A percentile compares a stretch with the other conserved stretches of the same genome.
phyloP scores from a whole-genome alignment of 2,113 vertebrate species.

The Ramphastos sulfuratus region DNA sequence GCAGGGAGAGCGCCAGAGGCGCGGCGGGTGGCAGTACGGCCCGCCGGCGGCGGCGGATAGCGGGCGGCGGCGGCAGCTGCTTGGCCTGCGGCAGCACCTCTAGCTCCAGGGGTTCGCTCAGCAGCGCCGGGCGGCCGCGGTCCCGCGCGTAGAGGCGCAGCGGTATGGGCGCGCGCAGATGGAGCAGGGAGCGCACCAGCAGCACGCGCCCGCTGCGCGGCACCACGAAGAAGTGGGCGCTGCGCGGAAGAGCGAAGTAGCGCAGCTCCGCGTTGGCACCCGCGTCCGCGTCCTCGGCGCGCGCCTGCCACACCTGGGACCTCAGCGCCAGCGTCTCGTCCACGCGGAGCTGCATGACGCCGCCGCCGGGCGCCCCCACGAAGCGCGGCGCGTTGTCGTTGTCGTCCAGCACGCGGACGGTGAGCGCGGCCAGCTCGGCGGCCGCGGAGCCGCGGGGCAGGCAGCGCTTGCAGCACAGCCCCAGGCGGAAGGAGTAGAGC shows the following conservation, averaged over 20 bases:
- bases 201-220: slow-evolving; percentile 87
- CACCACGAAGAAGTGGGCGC: slow-evolving; percentile 85
- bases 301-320: slow-evolving; percentile 78
- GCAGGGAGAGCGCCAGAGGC: slow-evolving; percentile 77
- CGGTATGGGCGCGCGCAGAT: slow-evolving; percentile 75
- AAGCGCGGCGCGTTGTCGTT: slow-evolving; percentile 88
- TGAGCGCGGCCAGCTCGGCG: slow-evolving; percentile 77
- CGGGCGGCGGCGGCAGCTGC: slow-evolving; percentile 48
- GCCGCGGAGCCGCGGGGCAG: slow-evolving; percentile 9
- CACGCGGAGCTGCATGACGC: slow-evolving; percentile 73
- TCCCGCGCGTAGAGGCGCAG: slow-evolving; percentile 84
- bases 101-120: slow-evolving; percentile 76
- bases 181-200: slow-evolving; percentile 86
- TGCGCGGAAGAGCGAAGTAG: slow-evolving; percentile 81
- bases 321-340: slow-evolving; percentile 84
- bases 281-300: slow-evolving; percentile 81
- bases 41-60: slow-evolving; percentile 14
- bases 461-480: slow-evolving; percentile 77
- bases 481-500: slow-evolving; percentile 78
- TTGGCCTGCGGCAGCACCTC: slow-evolving; percentile 76
- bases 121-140: slow-evolving; percentile 82
- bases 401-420: slow-evolving; percentile 85
- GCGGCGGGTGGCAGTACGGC: slow-evolving; percentile 50
- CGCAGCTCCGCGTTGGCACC: slow-evolving; percentile 86
- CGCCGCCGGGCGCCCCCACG: background rate